Base-by-base conservation (phyloP, 2,797 vertebrate species). In the Rhinella marina region DNA sequence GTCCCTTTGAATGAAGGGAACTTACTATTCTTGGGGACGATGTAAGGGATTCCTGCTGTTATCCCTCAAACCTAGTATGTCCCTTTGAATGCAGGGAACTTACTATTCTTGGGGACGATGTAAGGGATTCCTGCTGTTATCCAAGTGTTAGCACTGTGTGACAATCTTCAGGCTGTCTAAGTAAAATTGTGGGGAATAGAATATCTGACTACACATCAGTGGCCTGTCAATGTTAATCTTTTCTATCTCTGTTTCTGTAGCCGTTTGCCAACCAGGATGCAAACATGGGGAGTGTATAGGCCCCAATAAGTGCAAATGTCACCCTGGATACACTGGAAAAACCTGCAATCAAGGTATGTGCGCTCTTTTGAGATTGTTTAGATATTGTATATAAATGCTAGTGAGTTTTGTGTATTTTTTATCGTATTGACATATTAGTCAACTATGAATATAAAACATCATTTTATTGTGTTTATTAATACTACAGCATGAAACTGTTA, bases 271-370 rank as follows among this genome's bases (percentile, higher is more conserved):
- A 85, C 97, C 97, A 17, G 97, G 95, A 89, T 99, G 98, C 89
- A 99, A 99, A 90, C 96, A 99, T 0, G 98, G 98, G 8, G 97
- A 99, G 90, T 99, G 98, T 21, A 79, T 99, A 72, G 98, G 98
- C 91, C 97, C 98, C 54, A 97, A 98, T 93, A 99, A 98, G 92
- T 99, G 98, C 96, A 99, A 97, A 93, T 99, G 98, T 90, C 95
- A 97, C 66, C 94, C 96, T 0, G 98, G 98, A 88, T 99, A 96
- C 93, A 96, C 96, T 0, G 98, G 98, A 87, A 99, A 99, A 94
- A 98, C 97, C 90, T 99, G 98, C 95, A 99, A 96, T 91, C 98
- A 99, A 96, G 98, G 98, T 99, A 95, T 94, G 95, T 84, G 87
- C 59, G 27, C 41, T 64, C 48, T 70, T 80, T 7, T 23, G 23